phyloP scores from a whole-genome alignment of 2,797 vertebrate genomes.

The Petrocephalus sullivani region DNA sequence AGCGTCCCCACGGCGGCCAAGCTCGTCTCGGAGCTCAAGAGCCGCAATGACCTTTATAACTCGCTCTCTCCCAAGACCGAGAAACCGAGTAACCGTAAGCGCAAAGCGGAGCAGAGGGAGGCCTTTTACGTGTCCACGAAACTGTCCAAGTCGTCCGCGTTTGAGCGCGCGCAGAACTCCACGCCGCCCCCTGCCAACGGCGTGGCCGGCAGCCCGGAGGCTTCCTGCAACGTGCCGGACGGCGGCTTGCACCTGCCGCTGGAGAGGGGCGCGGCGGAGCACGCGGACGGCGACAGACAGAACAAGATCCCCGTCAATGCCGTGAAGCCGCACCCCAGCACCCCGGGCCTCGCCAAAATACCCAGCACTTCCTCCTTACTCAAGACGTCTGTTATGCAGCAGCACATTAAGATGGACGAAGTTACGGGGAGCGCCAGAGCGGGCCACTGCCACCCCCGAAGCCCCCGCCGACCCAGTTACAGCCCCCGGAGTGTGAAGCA shows the following conservation, averaged over 20 bases:
- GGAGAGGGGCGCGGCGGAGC: slow-evolving; percentile 71
- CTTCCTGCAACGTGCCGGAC: slow-evolving; percentile 59
- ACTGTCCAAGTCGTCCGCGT: slow-evolving; percentile 69
- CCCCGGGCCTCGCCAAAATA: slow-evolving; percentile 79
- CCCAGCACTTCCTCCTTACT: slow-evolving; percentile 84
- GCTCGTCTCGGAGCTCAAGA: slow-evolving; percentile 76
- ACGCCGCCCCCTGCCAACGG: slow-evolving; percentile 85
- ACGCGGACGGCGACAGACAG: slow-evolving; percentile 83
- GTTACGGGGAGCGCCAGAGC: slow-evolving; percentile 36
- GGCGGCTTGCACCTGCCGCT: slow-evolving; percentile 46
- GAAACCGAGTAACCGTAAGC: slow-evolving; percentile 77
- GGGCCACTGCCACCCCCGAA: slow-evolving; percentile 70
- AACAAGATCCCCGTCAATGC: slow-evolving; percentile 89
- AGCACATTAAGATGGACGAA: slow-evolving; percentile 76
- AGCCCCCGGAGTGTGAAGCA: slow-evolving; percentile 76
- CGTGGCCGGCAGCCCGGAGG: slow-evolving; percentile 78
- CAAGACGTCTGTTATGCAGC: slow-evolving; percentile 82
- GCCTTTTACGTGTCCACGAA: slow-evolving; percentile 74
- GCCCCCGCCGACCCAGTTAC: slow-evolving; percentile 74
- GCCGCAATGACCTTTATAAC: slow-evolving; percentile 86
- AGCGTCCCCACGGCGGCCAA: slow-evolving; percentile 61
- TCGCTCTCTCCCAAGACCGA: slow-evolving; percentile 81
- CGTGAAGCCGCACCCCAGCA: slow-evolving; percentile 91
- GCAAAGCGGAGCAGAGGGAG: slow-evolving; percentile 77
- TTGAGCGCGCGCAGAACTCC: slow-evolving; percentile 66